phyloP scores from a whole-genome alignment of 2,888 invertebrate species.

The Volucella bombylans region DNA sequence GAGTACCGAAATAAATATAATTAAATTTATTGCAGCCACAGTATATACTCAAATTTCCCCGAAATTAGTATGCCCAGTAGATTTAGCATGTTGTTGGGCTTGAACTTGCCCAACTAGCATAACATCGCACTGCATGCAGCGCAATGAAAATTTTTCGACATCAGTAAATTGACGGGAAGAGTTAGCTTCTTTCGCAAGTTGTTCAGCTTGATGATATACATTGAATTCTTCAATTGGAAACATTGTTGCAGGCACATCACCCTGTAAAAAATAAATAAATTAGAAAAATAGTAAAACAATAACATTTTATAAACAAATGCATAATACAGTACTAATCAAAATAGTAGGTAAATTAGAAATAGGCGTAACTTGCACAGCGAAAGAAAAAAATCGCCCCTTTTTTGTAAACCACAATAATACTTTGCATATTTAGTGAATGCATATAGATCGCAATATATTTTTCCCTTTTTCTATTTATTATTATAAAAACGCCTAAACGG shows the following conservation, averaged over 20 bases:
- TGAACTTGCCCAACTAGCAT: conserved; percentile 90
- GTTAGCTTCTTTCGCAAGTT: conserved; percentile 93
- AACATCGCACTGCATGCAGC: conserved; percentile 91
- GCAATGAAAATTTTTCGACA: conserved; percentile 91
- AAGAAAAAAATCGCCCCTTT: no score
- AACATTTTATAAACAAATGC: no score
- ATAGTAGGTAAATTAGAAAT: no score
- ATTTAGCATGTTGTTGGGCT: conserved; percentile 92
- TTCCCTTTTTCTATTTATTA: no score
- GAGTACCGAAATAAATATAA: conserved; percentile 72
- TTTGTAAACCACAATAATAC: no score
- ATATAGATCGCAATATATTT: no score
- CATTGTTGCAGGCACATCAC: conserved; percentile 89
- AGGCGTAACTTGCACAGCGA: no score
- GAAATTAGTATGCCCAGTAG: conserved; percentile 91
- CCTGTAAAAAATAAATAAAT: conserved; percentile 83
- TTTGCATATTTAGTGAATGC: no score
- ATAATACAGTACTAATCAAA: no score
- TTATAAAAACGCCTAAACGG: no score
- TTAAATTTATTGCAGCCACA: conserved; percentile 68
- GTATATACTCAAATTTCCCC: conserved; percentile 87
- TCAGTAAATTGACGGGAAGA: conserved; percentile 95
- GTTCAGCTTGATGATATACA: conserved; percentile 90
- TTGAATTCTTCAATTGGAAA: conserved; percentile 89
- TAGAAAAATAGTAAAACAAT: no score